phyloP scores from a whole-genome alignment of 2,888 invertebrate genomes.

The Cerceris rybyensis region DNA sequence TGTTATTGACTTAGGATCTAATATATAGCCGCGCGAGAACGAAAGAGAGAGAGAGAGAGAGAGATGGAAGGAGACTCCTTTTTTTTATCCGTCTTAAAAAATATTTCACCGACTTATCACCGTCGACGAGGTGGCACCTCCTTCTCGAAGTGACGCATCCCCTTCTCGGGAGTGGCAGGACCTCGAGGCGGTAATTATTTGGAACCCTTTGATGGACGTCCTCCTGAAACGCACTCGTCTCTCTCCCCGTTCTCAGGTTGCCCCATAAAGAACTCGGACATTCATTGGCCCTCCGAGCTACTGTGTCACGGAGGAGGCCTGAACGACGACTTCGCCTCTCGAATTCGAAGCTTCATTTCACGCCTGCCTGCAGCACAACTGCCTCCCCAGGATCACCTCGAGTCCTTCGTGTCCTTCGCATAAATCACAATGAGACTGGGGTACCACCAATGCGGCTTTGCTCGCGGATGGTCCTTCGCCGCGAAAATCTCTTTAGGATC shows the following conservation, averaged over 20 bases:
- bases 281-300: constrained; percentile 61
- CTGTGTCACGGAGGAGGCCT: constrained; percentile 68
- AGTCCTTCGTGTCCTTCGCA: constrained; percentile 50
- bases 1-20: constrained; percentile 60
- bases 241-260: constrained; percentile 72
- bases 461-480: background rate
- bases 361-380: constrained; percentile 71
- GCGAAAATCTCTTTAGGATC: background rate
- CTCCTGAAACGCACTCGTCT: constrained; percentile 62
- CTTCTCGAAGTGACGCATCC: constrained; percentile 43
- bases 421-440: constrained; percentile 40
- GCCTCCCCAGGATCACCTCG: constrained; percentile 51
- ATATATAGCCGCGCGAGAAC: constrained; percentile 39
- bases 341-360: constrained; percentile 75
- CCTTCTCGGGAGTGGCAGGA: background rate
- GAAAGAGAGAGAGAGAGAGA: no score
- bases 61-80: constrained; percentile 4
- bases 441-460: background rate
- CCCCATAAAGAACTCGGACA: constrained; percentile 76
- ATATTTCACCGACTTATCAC: constrained; percentile 62
- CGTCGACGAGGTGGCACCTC: constrained; percentile 23
- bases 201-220: constrained; percentile 80
- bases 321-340: constrained; percentile 43
- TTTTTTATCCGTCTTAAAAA: constrained; percentile 29
- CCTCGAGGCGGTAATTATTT: constrained; percentile 72